Base-by-base conservation (phyloP, 2,113 vertebrate genomes). In the Meles meles region DNA sequence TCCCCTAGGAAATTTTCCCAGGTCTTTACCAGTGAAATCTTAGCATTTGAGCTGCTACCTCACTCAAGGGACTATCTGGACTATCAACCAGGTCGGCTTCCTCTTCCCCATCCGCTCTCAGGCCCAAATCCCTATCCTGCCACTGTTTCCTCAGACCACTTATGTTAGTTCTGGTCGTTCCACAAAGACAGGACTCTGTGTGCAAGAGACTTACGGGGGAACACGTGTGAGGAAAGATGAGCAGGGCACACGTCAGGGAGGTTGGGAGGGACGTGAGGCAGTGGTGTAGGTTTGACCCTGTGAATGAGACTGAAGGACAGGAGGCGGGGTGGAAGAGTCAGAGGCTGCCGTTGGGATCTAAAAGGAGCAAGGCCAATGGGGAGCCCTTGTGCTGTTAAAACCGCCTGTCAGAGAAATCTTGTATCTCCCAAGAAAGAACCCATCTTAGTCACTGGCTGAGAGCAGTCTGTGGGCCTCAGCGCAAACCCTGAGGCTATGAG, bases 401-500 rank as follows among this genome's bases (percentile, higher is more conserved):
- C 1, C 7, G 15, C 17, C 49, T 39, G 17, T 42, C 29, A 23
- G 47, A 39, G 81, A 21, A 44, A 23, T 47, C 49, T 31, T 1
- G 23, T 34, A 29, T 61, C 44, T 31, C 69, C 25, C 67, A 57
- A 55, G 42, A 55, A 76, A 37, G 49, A 52, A 7, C 2, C 11
- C 13, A 67, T 42, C 57, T 52, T 63, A 12, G 27, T 61, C 52
- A 17, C 8, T 21, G 15, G 21, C 76, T 9, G 31, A 25, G 37
- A 63, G 21, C 79, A 34, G 49, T 15, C 49, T 3, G 11, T 0
- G 34, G 15, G 29, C 82, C 91, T 20, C 47, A 11, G 3, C 1
- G 4, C 34, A 52, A 52, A 37, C n/a, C 29, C 67, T 0, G 4
- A 15, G 2, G 81, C 2, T 18, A 10, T 39, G 15, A 7, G 47